Base-by-base conservation (phyloP, 1,140 invertebrate genomes). In the Orussus abietinus region DNA sequence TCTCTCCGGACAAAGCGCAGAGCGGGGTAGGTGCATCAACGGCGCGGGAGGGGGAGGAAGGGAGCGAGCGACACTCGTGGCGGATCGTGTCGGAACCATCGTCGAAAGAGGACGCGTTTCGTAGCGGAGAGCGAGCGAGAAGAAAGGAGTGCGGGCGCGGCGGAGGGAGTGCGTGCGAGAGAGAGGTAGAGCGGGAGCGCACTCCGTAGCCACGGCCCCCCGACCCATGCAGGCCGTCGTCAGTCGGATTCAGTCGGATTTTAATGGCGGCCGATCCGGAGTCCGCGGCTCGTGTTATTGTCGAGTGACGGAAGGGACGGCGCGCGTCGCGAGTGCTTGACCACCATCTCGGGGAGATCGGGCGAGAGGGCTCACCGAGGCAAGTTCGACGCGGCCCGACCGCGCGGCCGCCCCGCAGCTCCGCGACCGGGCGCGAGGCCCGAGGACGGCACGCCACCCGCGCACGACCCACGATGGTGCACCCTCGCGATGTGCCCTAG, bases 211-310 rank as follows among this genome's bases (percentile, higher is more conserved):
- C 45, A 51, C 45, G 49, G 49, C 40, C 47, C 49, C 52, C 54
- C 34, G 53, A 53, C 51, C 51, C 53, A 53, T 58, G 57, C 46
- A 50, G 42, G 40, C 47, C 42, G 43, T 53, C 40, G 42, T 34
- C 36, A 37, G 42, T 45, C 34, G 46, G n/a, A n/a, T n/a, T 42
- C 55, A 50, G 55, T 60, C 60, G 64, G 59, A 66, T 65, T 66
- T 67, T 67, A 69, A 69, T 69, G 66, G 66, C 66, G 66, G 64
- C 62, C 57, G 53, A 56, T 54, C 48, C 49, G 38, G 51, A 57
- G 47, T 47, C 53, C 44, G 40, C 53, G 45, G 53, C 55, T 62
- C 57, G 57, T 66, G 59, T 66, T 66, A 57, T 64, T 62, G 57
- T 63, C 49, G 63, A 59, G 51, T 57, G 59, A 64, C 51, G 50